Evolutionary conservation across 2,797 vertebrate genomes (phyloP).

Genomic region (Phoebastria nigripes): DNA sequence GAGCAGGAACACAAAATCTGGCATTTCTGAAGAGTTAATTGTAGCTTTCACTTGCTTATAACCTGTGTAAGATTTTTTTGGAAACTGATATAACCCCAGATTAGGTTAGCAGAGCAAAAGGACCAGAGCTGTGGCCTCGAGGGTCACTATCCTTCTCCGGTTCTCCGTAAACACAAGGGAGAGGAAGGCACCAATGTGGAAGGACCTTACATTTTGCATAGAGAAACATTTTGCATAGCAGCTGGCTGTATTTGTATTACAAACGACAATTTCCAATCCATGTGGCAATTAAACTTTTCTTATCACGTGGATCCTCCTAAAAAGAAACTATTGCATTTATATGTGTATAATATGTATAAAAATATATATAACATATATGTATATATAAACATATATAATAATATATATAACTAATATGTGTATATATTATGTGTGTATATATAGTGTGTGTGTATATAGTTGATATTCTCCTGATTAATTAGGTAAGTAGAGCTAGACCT

Average conservation of each 20-base stretch:
- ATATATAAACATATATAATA: background rate
- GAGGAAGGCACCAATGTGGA: background rate
- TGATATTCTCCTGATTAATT: background rate
- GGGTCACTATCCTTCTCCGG: fast-evolving
- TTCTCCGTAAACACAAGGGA: background rate
- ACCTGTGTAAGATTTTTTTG: background rate
- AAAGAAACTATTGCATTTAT: background rate
- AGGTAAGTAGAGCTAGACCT: background rate
- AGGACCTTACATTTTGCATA: background rate
- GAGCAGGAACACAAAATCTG: background rate
- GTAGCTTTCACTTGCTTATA: background rate
- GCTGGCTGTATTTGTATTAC: background rate
- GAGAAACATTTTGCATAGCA: background rate
- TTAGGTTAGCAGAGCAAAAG: background rate
- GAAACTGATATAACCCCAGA: background rate
- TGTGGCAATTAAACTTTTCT: background rate
- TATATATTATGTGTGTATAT: background rate
- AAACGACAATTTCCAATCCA: background rate
- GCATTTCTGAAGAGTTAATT: background rate
- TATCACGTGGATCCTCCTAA: background rate
- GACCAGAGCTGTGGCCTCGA: background rate
- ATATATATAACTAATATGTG: background rate
- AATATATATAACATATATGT: background rate
- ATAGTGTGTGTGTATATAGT: background rate
- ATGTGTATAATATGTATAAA: background rate